Conservation (phyloP, 2,888 invertebrate genomes). For the Mimas tiliae region DNA sequence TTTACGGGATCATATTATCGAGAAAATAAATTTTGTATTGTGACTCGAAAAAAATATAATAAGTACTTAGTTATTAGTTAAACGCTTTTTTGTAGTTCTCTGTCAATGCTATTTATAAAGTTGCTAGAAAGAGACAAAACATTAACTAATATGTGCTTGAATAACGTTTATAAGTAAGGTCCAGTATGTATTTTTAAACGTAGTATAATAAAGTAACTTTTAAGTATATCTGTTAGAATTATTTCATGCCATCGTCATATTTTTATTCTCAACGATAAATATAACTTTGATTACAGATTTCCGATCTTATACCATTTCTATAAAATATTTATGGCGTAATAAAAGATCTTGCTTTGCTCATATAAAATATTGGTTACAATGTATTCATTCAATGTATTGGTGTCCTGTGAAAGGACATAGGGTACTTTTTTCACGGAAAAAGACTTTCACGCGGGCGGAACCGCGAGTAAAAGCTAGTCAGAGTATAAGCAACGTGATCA, state of each 20-base stretch:
- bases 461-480: background rate
- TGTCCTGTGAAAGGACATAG: background rate
- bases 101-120: too few species aligned
- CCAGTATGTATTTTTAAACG: too few species aligned
- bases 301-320: background rate
- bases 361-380: background rate
- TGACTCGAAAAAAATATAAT: too few species aligned
- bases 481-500: too few species aligned
- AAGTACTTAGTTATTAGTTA: too few species aligned
- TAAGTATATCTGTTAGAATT: background rate
- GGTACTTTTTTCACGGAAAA: background rate
- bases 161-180: too few species aligned
- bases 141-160: too few species aligned
- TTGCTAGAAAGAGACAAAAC: too few species aligned
- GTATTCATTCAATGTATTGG: too few species aligned
- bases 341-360: background rate
- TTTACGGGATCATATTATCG: too few species aligned
- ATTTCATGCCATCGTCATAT: background rate
- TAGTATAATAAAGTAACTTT: background rate
- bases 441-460: background rate
- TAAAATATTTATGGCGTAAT: constrained; percentile 3
- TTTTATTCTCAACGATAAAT: background rate
- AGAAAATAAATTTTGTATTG: too few species aligned
- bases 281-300: constrained; percentile 17
- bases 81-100: too few species aligned